Conservation (phyloP, 2,797 vertebrate genomes). For the Etheostoma perlongum region DNA sequence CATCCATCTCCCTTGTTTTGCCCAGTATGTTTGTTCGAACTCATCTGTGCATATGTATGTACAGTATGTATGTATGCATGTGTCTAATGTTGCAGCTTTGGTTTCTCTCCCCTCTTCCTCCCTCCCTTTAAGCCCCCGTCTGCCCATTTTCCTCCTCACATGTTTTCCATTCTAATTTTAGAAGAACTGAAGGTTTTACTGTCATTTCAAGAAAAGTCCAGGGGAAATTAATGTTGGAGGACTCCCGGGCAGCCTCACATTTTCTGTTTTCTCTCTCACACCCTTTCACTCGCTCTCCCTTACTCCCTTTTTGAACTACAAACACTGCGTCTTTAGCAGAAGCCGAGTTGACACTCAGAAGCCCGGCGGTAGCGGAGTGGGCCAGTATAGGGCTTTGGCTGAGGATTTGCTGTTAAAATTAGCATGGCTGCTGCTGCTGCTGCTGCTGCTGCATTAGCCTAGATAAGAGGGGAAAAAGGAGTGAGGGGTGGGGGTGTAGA, state of each 20-base stretch:
- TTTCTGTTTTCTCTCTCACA: slow-evolving; percentile 18
- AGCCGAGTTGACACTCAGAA: slow-evolving; percentile 59
- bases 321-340: slow-evolving; percentile 49
- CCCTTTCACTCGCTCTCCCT: neutral
- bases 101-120: neutral
- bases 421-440: slow-evolving; percentile 72
- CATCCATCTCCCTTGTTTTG: neutral
- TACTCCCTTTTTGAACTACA: slow-evolving; percentile 39
- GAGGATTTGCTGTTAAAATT: slow-evolving; percentile 84
- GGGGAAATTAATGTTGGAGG: slow-evolving; percentile 48
- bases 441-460: slow-evolving; percentile 81
- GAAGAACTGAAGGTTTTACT: slow-evolving; percentile 64
- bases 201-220: slow-evolving; percentile 64
- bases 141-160: slow-evolving; percentile 38
- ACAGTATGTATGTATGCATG: neutral
- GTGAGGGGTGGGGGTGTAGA: slow-evolving; percentile 32
- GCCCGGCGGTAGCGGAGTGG: slow-evolving; percentile 58
- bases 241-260: slow-evolving; percentile 31
- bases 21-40: neutral
- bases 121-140: slow-evolving; percentile 15
- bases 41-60: neutral
- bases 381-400: slow-evolving; percentile 73
- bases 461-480: slow-evolving; percentile 75
- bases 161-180: slow-evolving; percentile 57
- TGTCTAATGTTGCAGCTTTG: slow-evolving; percentile 5